These are phyloP conservation scores for Mamestra brassicae DNA, from an alignment of 2,888 invertebrate species.

Conservation along the genomic window DNA sequence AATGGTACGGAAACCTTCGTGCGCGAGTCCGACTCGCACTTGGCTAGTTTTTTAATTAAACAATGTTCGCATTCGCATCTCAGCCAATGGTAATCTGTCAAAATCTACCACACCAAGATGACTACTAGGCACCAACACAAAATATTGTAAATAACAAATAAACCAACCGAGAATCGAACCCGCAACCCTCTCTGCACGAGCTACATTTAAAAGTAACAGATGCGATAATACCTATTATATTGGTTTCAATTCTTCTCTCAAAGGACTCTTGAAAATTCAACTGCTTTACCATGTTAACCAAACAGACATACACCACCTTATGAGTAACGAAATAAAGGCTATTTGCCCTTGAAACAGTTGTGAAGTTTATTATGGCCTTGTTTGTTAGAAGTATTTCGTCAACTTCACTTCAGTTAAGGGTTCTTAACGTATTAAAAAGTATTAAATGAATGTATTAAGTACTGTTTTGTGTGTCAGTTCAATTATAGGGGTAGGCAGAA, in stretches of 20 bases:
- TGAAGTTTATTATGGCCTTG: background rate
- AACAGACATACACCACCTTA: background rate
- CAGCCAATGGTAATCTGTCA: no score
- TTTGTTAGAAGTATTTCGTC: constrained; percentile 2
- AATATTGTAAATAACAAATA: background rate
- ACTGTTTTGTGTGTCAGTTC: constrained; percentile 51
- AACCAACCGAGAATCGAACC: constrained; percentile 34
- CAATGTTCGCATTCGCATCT: no score
- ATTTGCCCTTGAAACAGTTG: background rate
- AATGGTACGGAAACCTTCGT: no score
- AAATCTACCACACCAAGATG: no score
- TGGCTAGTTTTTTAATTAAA: no score
- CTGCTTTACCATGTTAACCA: constrained; percentile 28
- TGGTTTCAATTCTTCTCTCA: constrained; percentile 52
- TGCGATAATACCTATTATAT: constrained; percentile 62
- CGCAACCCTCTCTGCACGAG: constrained; percentile 26
- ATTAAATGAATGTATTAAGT: constrained; percentile 57
- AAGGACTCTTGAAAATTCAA: constrained; percentile 32
- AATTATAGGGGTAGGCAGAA: constrained; percentile 53
- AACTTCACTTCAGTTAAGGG: constrained; percentile 24
- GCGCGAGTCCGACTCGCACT: no score
- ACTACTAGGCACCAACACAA: no score
- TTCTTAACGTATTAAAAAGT: constrained; percentile 45
- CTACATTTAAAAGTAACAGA: constrained; percentile 58
- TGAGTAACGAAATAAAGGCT: rapidly evolving